Percentiles rank a stretch among this genome's conserved stretches.
These are phyloP conservation scores for Pollenia angustigena DNA, from an alignment of 2,888 invertebrate genomes.

Conservation along the genomic window DNA sequence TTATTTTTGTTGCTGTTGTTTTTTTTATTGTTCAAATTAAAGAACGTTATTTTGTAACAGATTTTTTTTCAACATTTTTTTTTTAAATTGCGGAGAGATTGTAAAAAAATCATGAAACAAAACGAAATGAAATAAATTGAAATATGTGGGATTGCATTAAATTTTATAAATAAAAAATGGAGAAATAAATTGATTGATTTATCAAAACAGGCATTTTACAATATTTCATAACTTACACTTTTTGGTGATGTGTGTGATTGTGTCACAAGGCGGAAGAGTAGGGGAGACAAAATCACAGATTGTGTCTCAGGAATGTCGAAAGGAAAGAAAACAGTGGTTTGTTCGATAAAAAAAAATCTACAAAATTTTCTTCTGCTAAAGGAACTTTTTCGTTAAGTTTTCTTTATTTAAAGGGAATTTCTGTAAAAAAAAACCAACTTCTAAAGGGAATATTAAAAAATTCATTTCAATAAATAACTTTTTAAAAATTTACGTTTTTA, in stretches of 20 bases:
- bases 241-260: background rate
- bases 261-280: background rate
- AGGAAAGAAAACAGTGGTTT: background rate
- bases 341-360: too few species aligned
- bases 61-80: slow-evolving; percentile 1
- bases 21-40: background rate
- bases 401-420: too few species aligned
- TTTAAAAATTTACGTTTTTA: too few species aligned
- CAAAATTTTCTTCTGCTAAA: too few species aligned
- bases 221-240: slow-evolving; percentile 64
- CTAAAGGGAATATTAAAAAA: too few species aligned
- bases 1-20: slow-evolving; percentile 5
- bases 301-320: slow-evolving; percentile 34
- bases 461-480: too few species aligned
- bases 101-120: slow-evolving; percentile 23
- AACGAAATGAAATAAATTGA: slow-evolving; percentile 54
- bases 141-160: slow-evolving; percentile 64
- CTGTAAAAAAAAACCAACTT: too few species aligned
- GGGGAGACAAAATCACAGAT: slow-evolving; percentile 52
- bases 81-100: background rate
- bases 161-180: slow-evolving; percentile 42
- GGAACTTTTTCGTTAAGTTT: too few species aligned
- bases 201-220: slow-evolving; percentile 70
- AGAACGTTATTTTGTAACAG: slow-evolving; percentile 42
- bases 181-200: slow-evolving; percentile 74